These are phyloP conservation scores for Octonoba sinensis DNA, from an alignment of 2,888 invertebrate genomes.

Conservation along the genomic window DNA sequence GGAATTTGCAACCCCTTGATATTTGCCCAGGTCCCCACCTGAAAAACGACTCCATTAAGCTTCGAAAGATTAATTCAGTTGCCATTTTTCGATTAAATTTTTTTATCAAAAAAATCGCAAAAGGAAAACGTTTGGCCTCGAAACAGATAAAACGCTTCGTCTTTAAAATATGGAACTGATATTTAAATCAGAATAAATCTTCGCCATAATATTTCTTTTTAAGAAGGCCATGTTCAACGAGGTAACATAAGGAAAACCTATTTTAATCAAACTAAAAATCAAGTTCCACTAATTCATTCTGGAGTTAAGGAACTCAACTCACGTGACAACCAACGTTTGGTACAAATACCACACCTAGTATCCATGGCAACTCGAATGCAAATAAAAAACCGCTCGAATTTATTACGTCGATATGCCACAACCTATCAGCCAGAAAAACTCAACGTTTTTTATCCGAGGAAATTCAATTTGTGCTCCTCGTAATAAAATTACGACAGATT, in stretches of 20 bases:
- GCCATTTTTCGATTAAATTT: too few relatives aligned
- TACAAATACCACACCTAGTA: slow-evolving; percentile 41
- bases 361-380: slow-evolving; percentile 32
- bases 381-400: slow-evolving; percentile 41
- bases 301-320: slow-evolving; percentile 23
- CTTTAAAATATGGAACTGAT: background rate
- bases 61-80: too few relatives aligned
- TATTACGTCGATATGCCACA: slow-evolving; percentile 11
- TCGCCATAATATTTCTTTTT: background rate
- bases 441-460: slow-evolving; percentile 5
- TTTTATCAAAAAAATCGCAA: too few relatives aligned
- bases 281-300: slow-evolving; percentile 23
- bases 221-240: background rate
- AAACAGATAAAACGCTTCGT: too few relatives aligned
- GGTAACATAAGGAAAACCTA: too few relatives aligned
- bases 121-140: too few relatives aligned
- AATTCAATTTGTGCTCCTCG: slow-evolving; percentile 42
- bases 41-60: too few relatives aligned
- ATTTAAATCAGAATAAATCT: background rate
- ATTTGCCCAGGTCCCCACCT: too few relatives aligned
- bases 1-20: too few relatives aligned
- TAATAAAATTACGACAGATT: slow-evolving; percentile 52
- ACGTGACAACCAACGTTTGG: slow-evolving; percentile 38
- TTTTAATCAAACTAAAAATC: background rate
- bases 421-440: slow-evolving; percentile 27